A percentile compares a stretch with the other conserved stretches of the same genome.
Evolutionary conservation across 1,140 invertebrate species (phyloP).

Genomic region (Drosophila orosa): DNA sequence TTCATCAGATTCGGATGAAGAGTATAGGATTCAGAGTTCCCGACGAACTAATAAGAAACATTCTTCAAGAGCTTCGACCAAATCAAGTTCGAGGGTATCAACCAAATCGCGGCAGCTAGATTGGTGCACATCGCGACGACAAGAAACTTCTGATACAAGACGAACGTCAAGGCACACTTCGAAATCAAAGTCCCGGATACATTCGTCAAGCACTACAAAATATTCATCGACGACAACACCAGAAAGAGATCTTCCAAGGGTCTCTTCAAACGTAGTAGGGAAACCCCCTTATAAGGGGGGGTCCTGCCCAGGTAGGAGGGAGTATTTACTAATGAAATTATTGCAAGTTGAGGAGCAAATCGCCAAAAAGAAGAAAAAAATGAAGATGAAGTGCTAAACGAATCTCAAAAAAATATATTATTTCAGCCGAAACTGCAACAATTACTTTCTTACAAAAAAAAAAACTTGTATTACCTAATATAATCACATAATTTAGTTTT

Average conservation of each 20-base stretch:
- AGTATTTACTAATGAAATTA: conserved; percentile 30
- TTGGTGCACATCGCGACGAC: not conserved
- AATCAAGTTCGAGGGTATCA: not conserved
- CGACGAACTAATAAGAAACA: not conserved
- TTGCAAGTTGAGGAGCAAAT: conserved; percentile 29
- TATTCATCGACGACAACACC: not conserved
- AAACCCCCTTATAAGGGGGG: not conserved
- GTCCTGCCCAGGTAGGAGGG: not conserved
- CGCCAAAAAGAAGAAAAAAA: conserved; percentile 18
- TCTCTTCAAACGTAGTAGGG: not conserved
- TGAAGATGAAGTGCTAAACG: conserved; percentile 5
- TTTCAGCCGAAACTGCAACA: not conserved
- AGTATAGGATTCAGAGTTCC: not conserved
- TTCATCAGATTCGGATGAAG: not conserved
- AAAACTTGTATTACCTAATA: not conserved
- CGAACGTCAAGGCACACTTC: not conserved
- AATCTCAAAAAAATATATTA: not conserved
- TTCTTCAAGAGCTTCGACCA: not conserved
- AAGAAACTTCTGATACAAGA: not conserved
- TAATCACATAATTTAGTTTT: not conserved
- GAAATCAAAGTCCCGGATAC: not conserved
- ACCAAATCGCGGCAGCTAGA: too few species aligned
- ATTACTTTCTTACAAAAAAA: not conserved
- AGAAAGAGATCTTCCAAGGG: too few species aligned
- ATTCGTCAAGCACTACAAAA: not conserved